Base-by-base conservation (phyloP, 2,113 vertebrate species). In the Misgurnus anguillicaudatus region DNA sequence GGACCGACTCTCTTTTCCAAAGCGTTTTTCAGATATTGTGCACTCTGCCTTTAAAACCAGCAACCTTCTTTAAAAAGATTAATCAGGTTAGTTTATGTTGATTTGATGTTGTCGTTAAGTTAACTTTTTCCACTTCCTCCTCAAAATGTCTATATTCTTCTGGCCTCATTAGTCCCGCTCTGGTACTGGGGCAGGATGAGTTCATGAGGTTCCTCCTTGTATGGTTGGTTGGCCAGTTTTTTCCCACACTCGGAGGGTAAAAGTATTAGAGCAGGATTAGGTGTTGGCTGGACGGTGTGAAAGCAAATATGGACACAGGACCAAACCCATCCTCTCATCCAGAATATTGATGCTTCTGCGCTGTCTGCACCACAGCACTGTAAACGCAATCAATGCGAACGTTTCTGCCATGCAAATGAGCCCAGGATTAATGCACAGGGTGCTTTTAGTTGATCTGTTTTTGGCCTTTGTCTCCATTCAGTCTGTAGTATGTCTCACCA, bases 321-420 rank as follows among this genome's bases (percentile, higher is more conserved):
- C 51, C 51, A 58, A 66, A 60, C 51, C 47, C 24, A 79, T 76
- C 63, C 38, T 58, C 66, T 83, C 79, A 61, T 57, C 65, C 65
- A 71, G 71, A 79, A n/a, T 84, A 79, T 84, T 42, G 76, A 81
- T 78, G 51, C 47, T 77, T 45, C 11, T 5, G 8, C 6, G 9
- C 66, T 31, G 14, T 75, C 77, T 75, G 66, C 53, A 71, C 6
- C n/a, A 2, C 51, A 38, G 38, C 36, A 66, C 80, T 67, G 61
- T 77, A 84, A 71, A 80, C 75, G 14, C 17, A 24, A 55, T 69
- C 70, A 17, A 80, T 77, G 24, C 5, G 16, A 61, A 63, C 14
- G 60, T 45, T 70, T 67, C 51, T 14, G 65, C 65, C 55, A 65
- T 83, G 77, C 39, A 61, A 41, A 76, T 51, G 8, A 71, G 42